phyloP scores from a whole-genome alignment of 2,113 vertebrate genomes.

The Solenodon paradoxus region DNA sequence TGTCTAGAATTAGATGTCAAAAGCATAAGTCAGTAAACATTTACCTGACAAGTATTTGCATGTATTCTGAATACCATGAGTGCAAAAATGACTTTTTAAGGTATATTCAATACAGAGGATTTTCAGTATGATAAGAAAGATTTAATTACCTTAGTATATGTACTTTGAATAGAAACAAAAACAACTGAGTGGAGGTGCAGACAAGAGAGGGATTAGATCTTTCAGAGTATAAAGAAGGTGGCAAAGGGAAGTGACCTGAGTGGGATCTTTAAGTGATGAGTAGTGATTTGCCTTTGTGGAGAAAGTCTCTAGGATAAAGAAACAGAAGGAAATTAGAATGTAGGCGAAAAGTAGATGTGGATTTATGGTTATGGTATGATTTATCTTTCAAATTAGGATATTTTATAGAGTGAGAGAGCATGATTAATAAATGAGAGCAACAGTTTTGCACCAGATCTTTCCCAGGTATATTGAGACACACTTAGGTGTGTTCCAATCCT shows the following conservation, averaged over 20 bases:
- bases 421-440: not conserved
- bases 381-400: not conserved
- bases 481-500: not conserved
- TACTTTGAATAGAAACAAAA: too few species aligned
- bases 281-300: not conserved
- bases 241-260: not conserved
- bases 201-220: not conserved
- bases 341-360: not conserved
- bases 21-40: not conserved
- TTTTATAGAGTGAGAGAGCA: not conserved
- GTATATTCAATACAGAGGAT: not conserved
- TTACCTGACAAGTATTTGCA: not conserved
- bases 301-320: not conserved
- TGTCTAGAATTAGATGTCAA: not conserved
- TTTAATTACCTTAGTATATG: not conserved
- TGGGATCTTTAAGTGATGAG: rapidly evolving
- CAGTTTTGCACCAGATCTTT: not conserved
- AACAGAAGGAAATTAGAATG: not conserved
- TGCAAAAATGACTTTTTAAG: not conserved
- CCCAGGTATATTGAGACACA: not conserved
- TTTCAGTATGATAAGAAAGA: not conserved
- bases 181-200: not conserved
- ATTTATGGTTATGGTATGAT: not conserved
- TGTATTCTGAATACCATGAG: not conserved
- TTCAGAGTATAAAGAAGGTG: not conserved